A percentile compares a stretch with the other conserved stretches of the same genome.
These are phyloP conservation scores for Lysandra coridon DNA, from an alignment of 2,888 invertebrate genomes.

Conservation along the genomic window DNA sequence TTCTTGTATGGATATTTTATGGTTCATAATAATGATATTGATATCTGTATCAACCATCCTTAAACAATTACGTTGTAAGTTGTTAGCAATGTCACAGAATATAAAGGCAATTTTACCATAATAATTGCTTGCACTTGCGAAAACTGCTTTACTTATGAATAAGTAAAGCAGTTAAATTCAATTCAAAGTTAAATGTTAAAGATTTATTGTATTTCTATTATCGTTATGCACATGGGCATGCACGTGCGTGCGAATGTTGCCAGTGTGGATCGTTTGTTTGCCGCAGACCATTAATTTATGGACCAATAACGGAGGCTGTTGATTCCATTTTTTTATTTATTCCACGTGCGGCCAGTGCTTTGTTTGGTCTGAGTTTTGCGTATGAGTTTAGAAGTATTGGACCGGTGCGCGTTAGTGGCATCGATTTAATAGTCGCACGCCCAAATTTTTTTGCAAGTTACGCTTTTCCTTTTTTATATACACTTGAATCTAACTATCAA, in stretches of 20 bases:
- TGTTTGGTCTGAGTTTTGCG: conserved; percentile 33
- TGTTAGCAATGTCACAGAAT: background rate
- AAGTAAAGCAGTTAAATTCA: background rate
- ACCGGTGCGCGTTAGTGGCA: background rate
- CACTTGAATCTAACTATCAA: background rate
- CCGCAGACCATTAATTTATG: conserved; percentile 57
- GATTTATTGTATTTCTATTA: conserved; percentile 30
- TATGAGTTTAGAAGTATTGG: conserved; percentile 9
- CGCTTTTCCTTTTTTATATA: background rate
- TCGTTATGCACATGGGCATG: conserved; percentile 21
- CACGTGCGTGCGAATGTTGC: conserved; percentile 45
- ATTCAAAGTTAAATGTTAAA: background rate
- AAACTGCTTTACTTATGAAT: background rate
- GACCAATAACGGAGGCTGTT: conserved; percentile 51
- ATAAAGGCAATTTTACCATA: too few relatives aligned
- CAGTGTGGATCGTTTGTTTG: conserved; percentile 50
- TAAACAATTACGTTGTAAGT: too few relatives aligned
- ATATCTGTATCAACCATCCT: too few relatives aligned
- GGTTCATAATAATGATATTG: too few relatives aligned
- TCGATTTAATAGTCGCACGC: background rate
- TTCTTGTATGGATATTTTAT: too few relatives aligned
- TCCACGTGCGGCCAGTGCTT: conserved; percentile 38
- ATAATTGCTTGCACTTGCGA: too few relatives aligned
- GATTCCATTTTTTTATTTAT: conserved; percentile 51
- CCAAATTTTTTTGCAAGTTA: background rate